These are phyloP conservation scores for Chydorus sphaericus DNA, from an alignment of 2,888 invertebrate genomes.

Conservation along the genomic window DNA sequence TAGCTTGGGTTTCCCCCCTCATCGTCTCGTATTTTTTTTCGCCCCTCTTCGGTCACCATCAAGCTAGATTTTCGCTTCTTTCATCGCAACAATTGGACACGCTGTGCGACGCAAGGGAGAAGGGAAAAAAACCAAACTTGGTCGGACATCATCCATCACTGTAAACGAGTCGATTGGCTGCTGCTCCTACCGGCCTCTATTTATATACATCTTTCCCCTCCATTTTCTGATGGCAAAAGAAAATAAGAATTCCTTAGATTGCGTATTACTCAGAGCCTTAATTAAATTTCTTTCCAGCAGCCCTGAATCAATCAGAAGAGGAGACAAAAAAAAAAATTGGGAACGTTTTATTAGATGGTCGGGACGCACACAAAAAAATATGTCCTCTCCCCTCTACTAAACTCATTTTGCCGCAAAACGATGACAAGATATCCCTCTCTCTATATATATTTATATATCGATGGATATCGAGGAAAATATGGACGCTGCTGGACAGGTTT, in stretches of 20 bases:
- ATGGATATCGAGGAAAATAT: too few species aligned
- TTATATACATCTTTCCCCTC: not conserved
- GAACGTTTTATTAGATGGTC: not conserved
- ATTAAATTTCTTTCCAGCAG: too few species aligned
- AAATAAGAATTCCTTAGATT: not conserved
- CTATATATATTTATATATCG: too few species aligned
- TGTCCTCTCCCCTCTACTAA: not conserved
- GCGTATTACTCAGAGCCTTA: too few species aligned
- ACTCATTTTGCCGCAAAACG: not conserved
- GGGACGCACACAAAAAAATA: not conserved
- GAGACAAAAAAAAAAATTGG: not conserved
- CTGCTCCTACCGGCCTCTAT: not conserved
- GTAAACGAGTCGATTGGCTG: conserved; percentile 1
- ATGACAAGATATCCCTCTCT: conserved; percentile 6
- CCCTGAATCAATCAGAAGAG: too few species aligned
- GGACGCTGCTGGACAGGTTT: too few species aligned
- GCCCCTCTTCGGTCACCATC: too few species aligned
- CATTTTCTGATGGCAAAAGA: too few species aligned
- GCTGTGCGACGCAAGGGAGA: not conserved
- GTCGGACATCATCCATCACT: conserved; percentile 6
- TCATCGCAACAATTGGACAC: conserved; percentile 8
- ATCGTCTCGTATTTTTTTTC: not conserved
- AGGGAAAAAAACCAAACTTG: too few species aligned
- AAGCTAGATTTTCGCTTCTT: conserved; percentile 3
- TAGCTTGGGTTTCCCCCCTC: not conserved